Base-by-base conservation (phyloP, 2,888 invertebrate species). In the Camponotus fellah region DNA sequence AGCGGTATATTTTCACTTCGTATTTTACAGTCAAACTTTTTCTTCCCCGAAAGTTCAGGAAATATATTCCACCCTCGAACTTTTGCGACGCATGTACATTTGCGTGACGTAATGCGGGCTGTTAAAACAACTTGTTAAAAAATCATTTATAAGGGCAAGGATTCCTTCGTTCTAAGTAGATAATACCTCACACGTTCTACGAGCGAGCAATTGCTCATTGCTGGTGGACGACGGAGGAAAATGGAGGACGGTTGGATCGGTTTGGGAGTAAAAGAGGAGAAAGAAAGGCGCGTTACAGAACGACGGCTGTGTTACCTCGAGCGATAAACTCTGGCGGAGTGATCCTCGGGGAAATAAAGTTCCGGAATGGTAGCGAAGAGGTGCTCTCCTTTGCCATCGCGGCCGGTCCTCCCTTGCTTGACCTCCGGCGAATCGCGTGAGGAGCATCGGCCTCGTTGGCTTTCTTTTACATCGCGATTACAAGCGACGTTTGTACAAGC, bases 261-360 rank as follows among this genome's bases (percentile, higher is more conserved):
- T 64, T 53, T n/a, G n/a, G 43, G 49, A 46, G 49, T 65, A 69
- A 71, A 26, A 68, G 65, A 65, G 76, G 72, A 79, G 68, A 77
- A 72, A 64, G 71, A 53, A 72, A 79, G 62, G 12, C 17, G 62
- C 68, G 69, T 77, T 82, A 84, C 82, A 80, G 84, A 87, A 84
- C 84, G 79, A 82, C 17, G 82, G 66, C 75, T 84, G 84, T 86
- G 91, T 88, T 88, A 91, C 87, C 89, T 85, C 88, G 86, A 90
- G 91, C 91, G 92, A 92, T 92, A 93, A 93, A 93, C 92, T 92
- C 91, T 69, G 66, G 69, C 79, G 84, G 91, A 93, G 92, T 89
- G 91, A 92, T 93, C 92, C 93, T 92, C 88, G 88, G 92, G 92
- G 92, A 93, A 93, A 93, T 93, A 93, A 93, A 93, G 92, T 92